Percentiles rank a stretch among this genome's conserved stretches.
Conservation (phyloP, 2,797 vertebrate species). For the Psittacula derbiana region DNA sequence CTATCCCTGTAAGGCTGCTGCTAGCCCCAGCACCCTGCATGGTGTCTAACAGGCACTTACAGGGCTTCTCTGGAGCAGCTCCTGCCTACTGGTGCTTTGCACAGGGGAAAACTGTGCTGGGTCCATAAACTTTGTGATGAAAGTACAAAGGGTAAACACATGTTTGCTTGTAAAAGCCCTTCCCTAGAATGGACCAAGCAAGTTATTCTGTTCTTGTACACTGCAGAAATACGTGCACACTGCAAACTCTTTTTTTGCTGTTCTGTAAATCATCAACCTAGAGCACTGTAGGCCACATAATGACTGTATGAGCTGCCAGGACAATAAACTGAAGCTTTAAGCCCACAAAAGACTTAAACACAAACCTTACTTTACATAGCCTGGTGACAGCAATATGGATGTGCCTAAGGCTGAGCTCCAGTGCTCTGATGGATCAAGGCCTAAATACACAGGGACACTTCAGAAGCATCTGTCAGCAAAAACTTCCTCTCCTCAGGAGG, state of each 20-base stretch:
- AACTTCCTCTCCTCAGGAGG: neutral
- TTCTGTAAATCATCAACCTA: slow-evolving; percentile 21
- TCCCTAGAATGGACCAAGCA: neutral
- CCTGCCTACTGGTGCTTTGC: neutral
- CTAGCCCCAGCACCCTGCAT: neutral
- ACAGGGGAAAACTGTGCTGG: neutral
- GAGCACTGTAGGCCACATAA: neutral
- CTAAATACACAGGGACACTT: neutral
- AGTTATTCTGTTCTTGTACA: neutral
- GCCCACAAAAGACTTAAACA: neutral
- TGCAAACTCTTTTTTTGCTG: neutral
- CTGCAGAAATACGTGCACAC: neutral
- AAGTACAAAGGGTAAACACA: neutral
- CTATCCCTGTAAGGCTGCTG: neutral
- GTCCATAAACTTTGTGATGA: neutral
- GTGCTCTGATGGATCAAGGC: neutral
- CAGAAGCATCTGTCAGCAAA: slow-evolving; percentile 4
- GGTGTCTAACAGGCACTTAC: neutral
- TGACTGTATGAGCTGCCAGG: neutral
- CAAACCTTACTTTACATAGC: neutral
- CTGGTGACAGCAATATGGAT: neutral
- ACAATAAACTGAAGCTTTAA: neutral
- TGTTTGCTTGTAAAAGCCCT: neutral
- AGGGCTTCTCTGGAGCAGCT: neutral
- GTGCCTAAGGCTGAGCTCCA: neutral